Conservation (phyloP, 2,797 vertebrate genomes). For the Pyrocephalus nanus region DNA sequence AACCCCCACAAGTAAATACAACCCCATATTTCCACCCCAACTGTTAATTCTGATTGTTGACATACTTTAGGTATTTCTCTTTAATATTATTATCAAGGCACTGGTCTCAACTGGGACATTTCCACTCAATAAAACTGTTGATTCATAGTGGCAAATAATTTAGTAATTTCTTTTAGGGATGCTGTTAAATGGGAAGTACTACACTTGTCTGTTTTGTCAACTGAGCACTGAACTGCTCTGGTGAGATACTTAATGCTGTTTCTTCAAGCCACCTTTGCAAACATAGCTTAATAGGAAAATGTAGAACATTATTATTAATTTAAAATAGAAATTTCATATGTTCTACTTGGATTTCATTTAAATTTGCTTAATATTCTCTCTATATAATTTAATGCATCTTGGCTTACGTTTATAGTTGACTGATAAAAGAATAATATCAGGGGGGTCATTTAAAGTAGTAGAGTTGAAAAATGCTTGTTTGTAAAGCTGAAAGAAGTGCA, state of each 20-base stretch:
- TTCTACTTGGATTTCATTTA: conserved; percentile 6
- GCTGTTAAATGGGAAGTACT: neutral
- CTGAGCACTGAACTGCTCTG: neutral
- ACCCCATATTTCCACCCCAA: neutral
- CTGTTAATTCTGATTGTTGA: neutral
- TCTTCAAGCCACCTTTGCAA: conserved; percentile 22
- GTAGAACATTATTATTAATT: conserved; percentile 20
- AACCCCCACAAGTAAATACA: neutral
- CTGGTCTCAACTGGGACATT: neutral
- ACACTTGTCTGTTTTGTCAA: conserved; percentile 2
- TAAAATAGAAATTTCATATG: neutral
- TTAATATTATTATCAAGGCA: neutral
- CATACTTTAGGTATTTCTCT: neutral
- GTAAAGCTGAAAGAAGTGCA: neutral
- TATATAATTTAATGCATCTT: neutral
- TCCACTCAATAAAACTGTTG: neutral
- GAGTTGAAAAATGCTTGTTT: neutral
- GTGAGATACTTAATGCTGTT: neutral
- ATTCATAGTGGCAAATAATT: neutral
- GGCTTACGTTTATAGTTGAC: neutral
- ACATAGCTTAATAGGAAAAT: conserved; percentile 13
- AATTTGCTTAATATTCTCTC: neutral
- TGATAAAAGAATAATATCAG: neutral
- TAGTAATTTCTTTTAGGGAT: neutral
- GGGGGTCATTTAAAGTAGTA: neutral